A percentile compares a stretch with the other conserved stretches of the same genome.
phyloP scores from a whole-genome alignment of 2,797 vertebrate species.

The Gambusia yucatana region DNA sequence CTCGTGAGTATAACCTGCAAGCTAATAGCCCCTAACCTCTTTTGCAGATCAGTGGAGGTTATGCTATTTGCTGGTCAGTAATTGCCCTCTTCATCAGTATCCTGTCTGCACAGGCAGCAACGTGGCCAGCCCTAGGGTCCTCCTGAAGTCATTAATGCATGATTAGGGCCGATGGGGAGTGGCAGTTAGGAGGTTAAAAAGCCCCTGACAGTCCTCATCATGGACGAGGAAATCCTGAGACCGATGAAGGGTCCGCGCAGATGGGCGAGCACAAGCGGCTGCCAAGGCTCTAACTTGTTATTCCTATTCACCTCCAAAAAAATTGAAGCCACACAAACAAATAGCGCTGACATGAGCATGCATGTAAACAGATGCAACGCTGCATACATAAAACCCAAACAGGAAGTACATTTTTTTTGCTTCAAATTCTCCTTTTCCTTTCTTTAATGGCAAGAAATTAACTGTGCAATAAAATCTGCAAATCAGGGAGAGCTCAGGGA shows the following conservation, averaged over 20 bases:
- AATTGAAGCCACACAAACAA: conserved; percentile 67
- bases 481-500: conserved; percentile 1
- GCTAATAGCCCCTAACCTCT: conserved; percentile 74
- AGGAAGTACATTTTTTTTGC: neutral
- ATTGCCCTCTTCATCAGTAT: conserved; percentile 93
- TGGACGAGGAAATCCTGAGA: conserved; percentile 98
- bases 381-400: conserved; percentile 15
- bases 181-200: conserved; percentile 99
- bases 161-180: conserved; percentile 99
- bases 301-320: conserved; percentile 94
- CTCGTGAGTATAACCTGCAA: conserved; percentile 69
- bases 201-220: conserved; percentile 99
- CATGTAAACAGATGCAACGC: conserved; percentile 24
- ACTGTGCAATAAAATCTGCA: conserved; percentile 6
- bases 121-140: conserved; percentile 92
- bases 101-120: conserved; percentile 93
- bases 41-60: conserved; percentile 75
- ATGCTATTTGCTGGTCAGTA: conserved; percentile 73
- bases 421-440: neutral
- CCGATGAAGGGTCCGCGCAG: conserved; percentile 93
- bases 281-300: conserved; percentile 97
- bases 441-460: conserved; percentile 16
- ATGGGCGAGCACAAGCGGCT: conserved; percentile 90
- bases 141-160: conserved; percentile 99
- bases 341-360: conserved; percentile 48